A percentile compares a stretch with the other conserved stretches of the same genome.
Evolutionary conservation across 2,113 vertebrate species (phyloP).

Genomic region (Nettapus auritus): DNA sequence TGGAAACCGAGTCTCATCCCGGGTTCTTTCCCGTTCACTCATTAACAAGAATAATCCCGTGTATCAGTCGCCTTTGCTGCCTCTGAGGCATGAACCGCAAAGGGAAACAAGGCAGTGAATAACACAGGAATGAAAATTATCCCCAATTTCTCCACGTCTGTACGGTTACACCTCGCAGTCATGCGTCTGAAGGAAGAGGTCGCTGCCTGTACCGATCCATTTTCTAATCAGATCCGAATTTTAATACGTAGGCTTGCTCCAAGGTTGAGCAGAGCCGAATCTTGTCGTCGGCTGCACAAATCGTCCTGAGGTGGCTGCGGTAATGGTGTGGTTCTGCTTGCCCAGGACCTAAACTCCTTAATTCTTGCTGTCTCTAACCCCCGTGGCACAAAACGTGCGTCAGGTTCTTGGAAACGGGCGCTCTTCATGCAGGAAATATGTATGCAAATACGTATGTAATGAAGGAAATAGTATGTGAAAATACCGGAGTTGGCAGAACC

Average conservation of each 20-base stretch:
- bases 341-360: not conserved
- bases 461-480: not conserved
- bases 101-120: not conserved
- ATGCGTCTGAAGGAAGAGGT: not conserved
- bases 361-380: not conserved
- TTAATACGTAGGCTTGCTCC: not conserved
- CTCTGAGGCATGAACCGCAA: not conserved
- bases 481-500: not conserved
- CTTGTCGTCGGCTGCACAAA: not conserved
- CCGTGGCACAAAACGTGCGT: rapidly evolving
- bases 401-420: rapidly evolving
- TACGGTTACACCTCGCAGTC: rapidly evolving
- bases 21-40: not conserved
- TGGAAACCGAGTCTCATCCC: not conserved
- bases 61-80: not conserved
- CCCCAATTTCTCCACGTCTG: rapidly evolving
- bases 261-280: rapidly evolving
- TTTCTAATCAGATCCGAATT: not conserved
- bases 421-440: not conserved
- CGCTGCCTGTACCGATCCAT: not conserved
- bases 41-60: not conserved
- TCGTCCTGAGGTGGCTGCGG: not conserved
- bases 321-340: rapidly evolving
- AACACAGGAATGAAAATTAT: not conserved
- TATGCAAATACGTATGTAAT: not conserved